phyloP scores from a whole-genome alignment of 92 coral and sea anemone genomes.

The Palythoa grandis region DNA sequence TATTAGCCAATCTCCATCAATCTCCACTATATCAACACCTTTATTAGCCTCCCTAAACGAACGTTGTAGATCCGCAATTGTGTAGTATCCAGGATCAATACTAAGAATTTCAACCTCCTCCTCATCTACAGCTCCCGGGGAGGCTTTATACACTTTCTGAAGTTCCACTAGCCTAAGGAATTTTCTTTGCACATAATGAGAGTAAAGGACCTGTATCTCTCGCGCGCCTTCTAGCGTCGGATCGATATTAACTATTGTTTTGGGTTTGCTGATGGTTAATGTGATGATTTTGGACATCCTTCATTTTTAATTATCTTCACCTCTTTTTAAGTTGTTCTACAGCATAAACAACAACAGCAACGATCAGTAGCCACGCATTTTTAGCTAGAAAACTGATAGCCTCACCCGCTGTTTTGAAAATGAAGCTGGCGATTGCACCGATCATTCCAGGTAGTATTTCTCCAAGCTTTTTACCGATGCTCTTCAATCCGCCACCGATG shows the following conservation, averaged over 20 bases:
- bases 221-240: not conserved
- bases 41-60: not conserved
- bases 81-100: not conserved
- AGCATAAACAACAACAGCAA: not conserved
- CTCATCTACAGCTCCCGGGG: not conserved
- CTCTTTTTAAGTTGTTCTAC: too few relatives aligned
- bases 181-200: not conserved
- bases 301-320: not conserved
- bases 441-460: too few relatives aligned
- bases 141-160: not conserved
- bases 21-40: not conserved
- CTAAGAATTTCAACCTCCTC: not conserved
- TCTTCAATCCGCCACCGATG: slow-evolving; percentile 56
- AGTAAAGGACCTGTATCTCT: not conserved
- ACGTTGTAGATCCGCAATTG: not conserved
- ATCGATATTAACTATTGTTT: not conserved
- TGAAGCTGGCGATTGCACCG: too few relatives aligned
- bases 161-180: not conserved
- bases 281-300: not conserved
- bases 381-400: slow-evolving; percentile 43
- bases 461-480: slow-evolving; percentile 37
- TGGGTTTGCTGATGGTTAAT: not conserved
- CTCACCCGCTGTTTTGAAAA: not conserved
- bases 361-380: slow-evolving; percentile 59
- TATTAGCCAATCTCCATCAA: not conserved